Evolutionary conservation across 2,113 vertebrate species (phyloP).

Genomic region (Sinocyclocheilus anophthalmus): DNA sequence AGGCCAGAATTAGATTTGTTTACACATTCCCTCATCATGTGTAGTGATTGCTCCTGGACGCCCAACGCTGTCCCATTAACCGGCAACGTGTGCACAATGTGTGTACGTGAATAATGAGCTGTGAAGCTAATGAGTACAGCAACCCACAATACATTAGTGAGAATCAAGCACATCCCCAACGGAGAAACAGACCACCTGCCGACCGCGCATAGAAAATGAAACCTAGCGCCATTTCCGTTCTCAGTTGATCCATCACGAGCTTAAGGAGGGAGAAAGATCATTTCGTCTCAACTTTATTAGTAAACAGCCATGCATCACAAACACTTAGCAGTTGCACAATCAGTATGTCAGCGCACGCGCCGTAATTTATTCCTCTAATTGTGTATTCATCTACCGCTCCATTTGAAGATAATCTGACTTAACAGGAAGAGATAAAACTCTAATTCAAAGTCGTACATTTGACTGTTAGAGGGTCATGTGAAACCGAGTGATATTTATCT

Average conservation of each 20-base stretch:
- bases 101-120: conserved; percentile 62
- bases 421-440: conserved; percentile 38
- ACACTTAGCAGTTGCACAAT: conserved; percentile 18
- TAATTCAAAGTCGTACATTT: conserved; percentile 56
- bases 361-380: conserved; percentile 55
- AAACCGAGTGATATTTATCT: conserved; percentile 33
- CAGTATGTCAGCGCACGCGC: conserved; percentile 16
- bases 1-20: conserved; percentile 52
- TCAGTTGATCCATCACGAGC: conserved; percentile 60
- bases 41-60: conserved; percentile 46
- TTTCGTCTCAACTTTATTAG: conserved; percentile 46
- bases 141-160: conserved; percentile 65
- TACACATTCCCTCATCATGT: conserved; percentile 49
- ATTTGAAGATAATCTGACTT: conserved; percentile 40
- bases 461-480: conserved; percentile 1
- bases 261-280: conserved; percentile 31
- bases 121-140: conserved; percentile 65
- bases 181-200: conserved; percentile 67
- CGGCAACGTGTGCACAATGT: conserved; percentile 14
- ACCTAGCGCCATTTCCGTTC: conserved; percentile 57
- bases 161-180: conserved; percentile 55
- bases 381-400: conserved; percentile 25
- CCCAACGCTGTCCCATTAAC: conserved; percentile 57
- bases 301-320: conserved; percentile 41
- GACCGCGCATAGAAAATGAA: conserved; percentile 58